Conservation (phyloP, 2,888 invertebrate genomes). For the Rhingia campestris region DNA sequence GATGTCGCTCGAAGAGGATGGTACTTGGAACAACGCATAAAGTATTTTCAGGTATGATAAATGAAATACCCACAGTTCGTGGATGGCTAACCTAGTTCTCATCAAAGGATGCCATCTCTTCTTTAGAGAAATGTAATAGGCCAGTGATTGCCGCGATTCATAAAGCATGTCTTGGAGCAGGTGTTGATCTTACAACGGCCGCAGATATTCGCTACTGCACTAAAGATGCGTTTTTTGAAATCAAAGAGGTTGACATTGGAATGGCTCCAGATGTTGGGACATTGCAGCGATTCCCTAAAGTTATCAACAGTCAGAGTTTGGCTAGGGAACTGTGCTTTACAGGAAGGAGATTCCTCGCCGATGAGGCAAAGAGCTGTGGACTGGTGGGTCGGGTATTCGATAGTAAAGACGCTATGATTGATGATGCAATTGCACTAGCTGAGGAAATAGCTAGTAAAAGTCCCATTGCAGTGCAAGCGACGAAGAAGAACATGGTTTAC, state of each 20-base stretch:
- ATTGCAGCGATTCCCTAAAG: slow-evolving; percentile 95
- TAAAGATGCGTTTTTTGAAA: slow-evolving; percentile 93
- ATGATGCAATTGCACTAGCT: slow-evolving; percentile 89
- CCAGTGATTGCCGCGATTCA: slow-evolving; percentile 96
- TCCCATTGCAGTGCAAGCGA: slow-evolving; percentile 96
- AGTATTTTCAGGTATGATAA: slow-evolving; percentile 85
- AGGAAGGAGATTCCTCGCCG: slow-evolving; percentile 90
- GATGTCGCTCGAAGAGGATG: slow-evolving; percentile 92
- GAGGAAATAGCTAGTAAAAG: slow-evolving; percentile 92
- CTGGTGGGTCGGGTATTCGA: slow-evolving; percentile 89
- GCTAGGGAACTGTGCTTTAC: slow-evolving; percentile 94
- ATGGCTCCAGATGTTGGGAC: slow-evolving; percentile 98
- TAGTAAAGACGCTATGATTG: slow-evolving; percentile 84
- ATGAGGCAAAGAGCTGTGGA: slow-evolving; percentile 92
- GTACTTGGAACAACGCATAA: slow-evolving; percentile 86
- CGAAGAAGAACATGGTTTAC: slow-evolving; percentile 92
- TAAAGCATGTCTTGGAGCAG: slow-evolving; percentile 95
- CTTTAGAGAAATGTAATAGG: slow-evolving; percentile 93
- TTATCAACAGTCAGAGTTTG: slow-evolving; percentile 92
- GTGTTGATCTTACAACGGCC: slow-evolving; percentile 93
- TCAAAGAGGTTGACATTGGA: slow-evolving; percentile 94
- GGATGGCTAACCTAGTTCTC: background rate
- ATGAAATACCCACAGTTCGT: background rate
- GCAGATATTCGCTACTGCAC: slow-evolving; percentile 96
- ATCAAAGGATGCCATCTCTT: slow-evolving; percentile 86